phyloP scores from a whole-genome alignment of 2,888 invertebrate genomes.

The Neoascia interrupta region DNA sequence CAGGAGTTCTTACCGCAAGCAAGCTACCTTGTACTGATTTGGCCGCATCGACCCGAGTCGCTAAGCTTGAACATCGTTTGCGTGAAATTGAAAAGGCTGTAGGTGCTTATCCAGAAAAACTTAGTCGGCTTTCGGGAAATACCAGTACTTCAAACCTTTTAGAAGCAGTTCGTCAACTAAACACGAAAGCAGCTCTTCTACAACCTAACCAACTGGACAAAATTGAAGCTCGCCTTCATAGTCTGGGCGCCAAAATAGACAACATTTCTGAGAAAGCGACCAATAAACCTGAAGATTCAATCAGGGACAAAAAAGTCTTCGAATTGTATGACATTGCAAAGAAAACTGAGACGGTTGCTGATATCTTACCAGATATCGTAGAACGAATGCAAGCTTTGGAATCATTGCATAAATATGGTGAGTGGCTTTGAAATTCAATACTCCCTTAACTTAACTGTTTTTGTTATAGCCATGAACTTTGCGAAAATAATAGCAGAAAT shows the following conservation, averaged over 20 bases:
- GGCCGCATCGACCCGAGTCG: constrained; percentile 88
- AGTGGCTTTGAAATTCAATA: not conserved
- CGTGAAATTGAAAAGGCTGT: constrained; percentile 91
- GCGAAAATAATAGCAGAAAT: constrained; percentile 90
- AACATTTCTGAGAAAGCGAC: constrained; percentile 83
- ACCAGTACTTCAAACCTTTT: constrained; percentile 81
- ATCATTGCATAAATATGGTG: constrained; percentile 94
- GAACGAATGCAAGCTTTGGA: constrained; percentile 93
- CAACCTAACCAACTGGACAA: constrained; percentile 91
- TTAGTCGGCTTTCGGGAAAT: constrained; percentile 81
- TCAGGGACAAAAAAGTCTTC: constrained; percentile 84
- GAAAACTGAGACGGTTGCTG: constrained; percentile 89
- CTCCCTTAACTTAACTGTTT: no score
- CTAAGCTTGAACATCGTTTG: constrained; percentile 89
- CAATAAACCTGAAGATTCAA: constrained; percentile 82
- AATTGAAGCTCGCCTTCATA: constrained; percentile 89
- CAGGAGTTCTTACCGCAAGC: constrained; percentile 81
- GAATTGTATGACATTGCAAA: constrained; percentile 92
- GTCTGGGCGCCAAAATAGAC: constrained; percentile 89
- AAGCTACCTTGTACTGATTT: constrained; percentile 81
- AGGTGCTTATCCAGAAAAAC: constrained; percentile 90
- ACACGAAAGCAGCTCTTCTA: constrained; percentile 88
- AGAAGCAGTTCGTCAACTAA: constrained; percentile 88
- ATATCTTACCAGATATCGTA: constrained; percentile 88
- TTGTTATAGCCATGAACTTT: constrained; percentile 90